Evolutionary conservation across 2,888 invertebrate species (phyloP).

Genomic region (Acleris literana): DNA sequence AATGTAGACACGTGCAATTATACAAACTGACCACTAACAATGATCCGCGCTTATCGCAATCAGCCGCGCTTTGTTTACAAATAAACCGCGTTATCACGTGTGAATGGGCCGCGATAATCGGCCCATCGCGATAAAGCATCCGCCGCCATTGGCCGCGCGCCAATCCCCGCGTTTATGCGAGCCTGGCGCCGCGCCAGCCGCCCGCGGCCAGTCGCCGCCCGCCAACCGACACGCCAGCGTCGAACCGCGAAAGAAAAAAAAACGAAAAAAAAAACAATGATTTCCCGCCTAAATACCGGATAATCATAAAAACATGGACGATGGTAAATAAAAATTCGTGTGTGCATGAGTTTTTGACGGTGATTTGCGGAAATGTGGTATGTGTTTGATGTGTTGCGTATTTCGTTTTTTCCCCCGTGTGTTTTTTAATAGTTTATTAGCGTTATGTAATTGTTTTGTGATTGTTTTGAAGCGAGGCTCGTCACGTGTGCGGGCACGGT

Average conservation of each 20-base stretch:
- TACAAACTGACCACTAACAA: not conserved
- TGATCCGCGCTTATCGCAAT: conserved; percentile 46
- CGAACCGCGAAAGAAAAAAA: conserved; percentile 45
- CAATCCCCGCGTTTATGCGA: conserved; percentile 53
- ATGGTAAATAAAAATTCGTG: conserved; percentile 52
- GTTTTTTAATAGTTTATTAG: conserved; percentile 41
- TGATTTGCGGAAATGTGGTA: conserved; percentile 44
- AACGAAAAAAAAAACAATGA: conserved; percentile 56
- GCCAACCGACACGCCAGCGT: conserved; percentile 20
- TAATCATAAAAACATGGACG: conserved; percentile 64
- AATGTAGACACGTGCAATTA: too few species aligned
- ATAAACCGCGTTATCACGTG: conserved; percentile 64
- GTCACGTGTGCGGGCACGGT: conserved; percentile 2
- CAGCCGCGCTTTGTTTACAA: conserved; percentile 70
- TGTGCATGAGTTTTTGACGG: conserved; percentile 54
- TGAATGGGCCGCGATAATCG: conserved; percentile 53
- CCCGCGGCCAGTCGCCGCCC: conserved; percentile 51
- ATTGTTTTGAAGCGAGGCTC: conserved; percentile 24
- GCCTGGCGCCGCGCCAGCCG: conserved; percentile 7
- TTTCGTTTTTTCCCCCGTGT: conserved; percentile 48
- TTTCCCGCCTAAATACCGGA: conserved; percentile 64
- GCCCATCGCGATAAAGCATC: conserved; percentile 44
- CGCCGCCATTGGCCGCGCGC: conserved; percentile 54
- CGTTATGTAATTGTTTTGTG: conserved; percentile 67
- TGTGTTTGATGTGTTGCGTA: conserved; percentile 47